Conservation (phyloP, 2,797 vertebrate species). For the Argentina silus region DNA sequence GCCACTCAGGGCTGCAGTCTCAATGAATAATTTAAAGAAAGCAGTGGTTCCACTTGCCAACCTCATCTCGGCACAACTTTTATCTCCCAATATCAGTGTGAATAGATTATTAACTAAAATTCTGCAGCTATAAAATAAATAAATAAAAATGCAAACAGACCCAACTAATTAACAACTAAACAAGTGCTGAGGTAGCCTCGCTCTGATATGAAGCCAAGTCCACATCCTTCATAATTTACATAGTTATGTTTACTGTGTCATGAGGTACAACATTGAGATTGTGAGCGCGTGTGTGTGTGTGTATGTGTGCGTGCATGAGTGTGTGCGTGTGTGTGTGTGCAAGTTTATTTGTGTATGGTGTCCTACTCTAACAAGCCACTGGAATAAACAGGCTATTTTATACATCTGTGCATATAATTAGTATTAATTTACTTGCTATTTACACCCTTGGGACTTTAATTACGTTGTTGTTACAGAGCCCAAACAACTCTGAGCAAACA, state of each 20-base stretch:
- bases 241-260: conserved; percentile 43
- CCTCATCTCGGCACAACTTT: conserved; percentile 49
- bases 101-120: conserved; percentile 66
- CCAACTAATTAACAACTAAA: conserved; percentile 71
- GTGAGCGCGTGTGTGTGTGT: conserved; percentile 46
- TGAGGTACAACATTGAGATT: conserved; percentile 30
- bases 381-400: conserved; percentile 61
- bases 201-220: conserved; percentile 65
- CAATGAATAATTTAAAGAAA: conserved; percentile 66
- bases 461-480: conserved; percentile 65
- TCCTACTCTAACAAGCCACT: conserved; percentile 60
- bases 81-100: conserved; percentile 58
- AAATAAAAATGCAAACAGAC: conserved; percentile 63
- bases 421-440: conserved; percentile 73
- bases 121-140: conserved; percentile 49
- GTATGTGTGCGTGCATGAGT: conserved; percentile 28
- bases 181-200: conserved; percentile 53
- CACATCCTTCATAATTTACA: conserved; percentile 63
- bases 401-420: conserved; percentile 72
- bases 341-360: background rate
- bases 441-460: conserved; percentile 69
- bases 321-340: conserved; percentile 26
- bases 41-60: conserved; percentile 44
- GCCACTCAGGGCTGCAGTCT: conserved; percentile 44
- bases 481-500: conserved; percentile 66